Percentiles rank a stretch among this genome's conserved stretches.
These are phyloP conservation scores for Hermodice carunculata DNA, from an alignment of 2,888 invertebrate genomes.

Conservation along the genomic window DNA sequence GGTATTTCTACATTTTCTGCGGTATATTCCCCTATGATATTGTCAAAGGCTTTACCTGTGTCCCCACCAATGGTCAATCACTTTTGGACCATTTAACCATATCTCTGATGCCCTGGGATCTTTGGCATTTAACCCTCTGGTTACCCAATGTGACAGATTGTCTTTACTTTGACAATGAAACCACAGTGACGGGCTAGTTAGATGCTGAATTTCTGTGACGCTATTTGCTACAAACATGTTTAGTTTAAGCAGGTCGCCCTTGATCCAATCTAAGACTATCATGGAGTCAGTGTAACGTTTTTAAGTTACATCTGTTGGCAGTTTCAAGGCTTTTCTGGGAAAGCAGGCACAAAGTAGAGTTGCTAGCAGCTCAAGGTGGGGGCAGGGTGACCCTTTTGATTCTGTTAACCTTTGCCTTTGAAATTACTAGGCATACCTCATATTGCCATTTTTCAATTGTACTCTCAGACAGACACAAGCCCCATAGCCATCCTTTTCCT, in stretches of 20 bases:
- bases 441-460: neutral
- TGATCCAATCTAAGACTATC: neutral
- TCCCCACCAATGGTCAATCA: too few species aligned
- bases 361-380: conserved; percentile 35
- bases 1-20: too few species aligned
- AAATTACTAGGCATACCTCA: conserved; percentile 1
- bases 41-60: too few species aligned
- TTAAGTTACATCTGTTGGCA: conserved; percentile 26
- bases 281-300: conserved; percentile 34
- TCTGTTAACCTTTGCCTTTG: conserved; percentile 43
- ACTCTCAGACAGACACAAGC: conserved; percentile 34
- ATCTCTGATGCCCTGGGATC: neutral
- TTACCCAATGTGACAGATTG: neutral
- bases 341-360: conserved; percentile 26
- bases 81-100: neutral
- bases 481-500: conserved; percentile 40
- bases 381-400: conserved; percentile 38
- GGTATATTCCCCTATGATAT: too few species aligned
- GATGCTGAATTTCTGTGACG: neutral
- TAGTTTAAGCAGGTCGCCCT: neutral
- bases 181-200: neutral
- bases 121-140: neutral
- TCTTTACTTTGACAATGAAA: neutral
- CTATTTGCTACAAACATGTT: neutral
- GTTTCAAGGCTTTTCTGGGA: conserved; percentile 34